Percentiles rank a stretch among this genome's conserved stretches.
Conservation (phyloP, 2,888 invertebrate genomes). For the Plagodis pulveraria region DNA sequence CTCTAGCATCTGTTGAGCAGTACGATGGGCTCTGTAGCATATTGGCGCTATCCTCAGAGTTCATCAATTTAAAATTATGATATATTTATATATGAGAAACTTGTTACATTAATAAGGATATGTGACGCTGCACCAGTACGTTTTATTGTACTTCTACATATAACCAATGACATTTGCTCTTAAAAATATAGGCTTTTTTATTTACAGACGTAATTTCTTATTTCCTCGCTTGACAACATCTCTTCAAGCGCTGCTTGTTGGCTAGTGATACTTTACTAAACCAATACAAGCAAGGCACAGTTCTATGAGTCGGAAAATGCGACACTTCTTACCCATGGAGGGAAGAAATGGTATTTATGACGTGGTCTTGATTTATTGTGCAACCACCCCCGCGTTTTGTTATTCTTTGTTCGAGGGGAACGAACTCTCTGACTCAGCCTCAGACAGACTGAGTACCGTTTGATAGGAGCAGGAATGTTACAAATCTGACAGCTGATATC, state of each 20-base stretch:
- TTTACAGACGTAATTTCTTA: too few relatives aligned
- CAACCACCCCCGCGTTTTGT: conserved; percentile 51
- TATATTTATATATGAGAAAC: too few relatives aligned
- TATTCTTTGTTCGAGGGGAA: conserved; percentile 56
- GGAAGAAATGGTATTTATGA: conserved; percentile 58
- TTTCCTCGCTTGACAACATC: too few relatives aligned
- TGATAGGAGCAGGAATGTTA: conserved; percentile 17
- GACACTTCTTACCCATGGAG: conserved; percentile 56
- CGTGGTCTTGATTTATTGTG: conserved; percentile 58
- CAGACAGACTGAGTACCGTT: conserved; percentile 18
- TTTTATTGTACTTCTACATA: too few relatives aligned
- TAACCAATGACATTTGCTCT: too few relatives aligned
- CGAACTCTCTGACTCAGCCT: conserved; percentile 50
- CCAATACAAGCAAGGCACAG: conserved; percentile 7
- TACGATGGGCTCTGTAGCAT: too few relatives aligned
- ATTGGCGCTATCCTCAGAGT: too few relatives aligned
- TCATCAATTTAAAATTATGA: too few relatives aligned
- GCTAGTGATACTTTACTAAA: conserved; percentile 1
- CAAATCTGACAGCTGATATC: conserved; percentile 24
- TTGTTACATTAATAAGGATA: too few relatives aligned
- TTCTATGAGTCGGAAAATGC: conserved; percentile 61
- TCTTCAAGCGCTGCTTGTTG: not conserved
- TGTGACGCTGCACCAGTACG: too few relatives aligned
- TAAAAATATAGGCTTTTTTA: too few relatives aligned
- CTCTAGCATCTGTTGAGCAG: too few relatives aligned